Conservation (phyloP, 2,888 invertebrate genomes). For the Drosophila algonquin region DNA sequence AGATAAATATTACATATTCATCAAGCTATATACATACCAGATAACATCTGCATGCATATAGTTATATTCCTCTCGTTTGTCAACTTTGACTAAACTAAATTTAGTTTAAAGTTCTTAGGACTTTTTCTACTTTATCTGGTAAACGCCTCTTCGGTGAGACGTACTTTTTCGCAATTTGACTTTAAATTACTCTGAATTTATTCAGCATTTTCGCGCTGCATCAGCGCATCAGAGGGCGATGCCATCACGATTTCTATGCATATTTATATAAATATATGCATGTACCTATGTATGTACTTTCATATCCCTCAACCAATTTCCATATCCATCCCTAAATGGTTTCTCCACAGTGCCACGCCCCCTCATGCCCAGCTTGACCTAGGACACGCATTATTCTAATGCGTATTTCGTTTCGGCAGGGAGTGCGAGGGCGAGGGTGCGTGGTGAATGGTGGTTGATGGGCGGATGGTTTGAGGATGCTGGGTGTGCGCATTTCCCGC, state of each 20-base stretch:
- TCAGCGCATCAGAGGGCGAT: constrained; percentile 27
- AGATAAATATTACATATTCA: not conserved
- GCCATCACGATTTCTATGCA: constrained; percentile 26
- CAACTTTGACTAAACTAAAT: not conserved
- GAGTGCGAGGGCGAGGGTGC: not conserved
- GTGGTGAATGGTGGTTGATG: not conserved
- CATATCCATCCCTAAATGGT: constrained; percentile 21
- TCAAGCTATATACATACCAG: too few relatives aligned
- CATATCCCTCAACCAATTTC: constrained; percentile 15
- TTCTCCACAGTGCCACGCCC: constrained; percentile 23
- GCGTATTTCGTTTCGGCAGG: constrained; percentile 58
- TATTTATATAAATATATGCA: not conserved
- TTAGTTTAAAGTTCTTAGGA: not conserved
- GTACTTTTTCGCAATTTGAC: constrained; percentile 21
- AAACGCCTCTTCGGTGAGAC: not conserved
- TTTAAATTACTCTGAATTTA: constrained; percentile 39
- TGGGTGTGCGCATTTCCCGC: constrained; percentile 53
- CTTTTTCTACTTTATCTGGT: constrained; percentile 1
- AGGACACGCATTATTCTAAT: constrained; percentile 65
- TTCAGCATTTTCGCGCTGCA: constrained; percentile 28
- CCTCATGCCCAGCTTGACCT: constrained; percentile 62
- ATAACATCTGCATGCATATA: too few relatives aligned
- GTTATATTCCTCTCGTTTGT: not conserved
- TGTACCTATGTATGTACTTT: not conserved
- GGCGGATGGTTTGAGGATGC: constrained; percentile 20